Conservation (phyloP, 1,140 invertebrate genomes). For the Formica selysi region DNA sequence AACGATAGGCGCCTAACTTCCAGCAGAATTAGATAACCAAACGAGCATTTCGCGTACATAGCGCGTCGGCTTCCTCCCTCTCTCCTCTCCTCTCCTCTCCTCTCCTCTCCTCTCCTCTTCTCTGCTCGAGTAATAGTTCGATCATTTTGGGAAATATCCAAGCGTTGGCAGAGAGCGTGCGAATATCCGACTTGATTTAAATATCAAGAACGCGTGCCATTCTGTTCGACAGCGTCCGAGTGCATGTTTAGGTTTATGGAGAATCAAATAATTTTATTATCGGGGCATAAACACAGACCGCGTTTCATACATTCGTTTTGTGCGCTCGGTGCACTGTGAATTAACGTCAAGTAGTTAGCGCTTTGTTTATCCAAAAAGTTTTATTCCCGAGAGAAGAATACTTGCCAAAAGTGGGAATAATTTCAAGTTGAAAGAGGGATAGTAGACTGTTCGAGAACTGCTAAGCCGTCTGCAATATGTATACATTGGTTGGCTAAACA, state of each 20-base stretch:
- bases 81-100: too few relatives aligned
- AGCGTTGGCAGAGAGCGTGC: too few relatives aligned
- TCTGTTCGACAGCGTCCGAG: background rate
- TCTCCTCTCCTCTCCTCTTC: too few relatives aligned
- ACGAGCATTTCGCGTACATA: slow-evolving; percentile 43
- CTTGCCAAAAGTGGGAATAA: slow-evolving; percentile 16
- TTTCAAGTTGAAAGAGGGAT: slow-evolving; percentile 21
- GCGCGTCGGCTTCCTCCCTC: too few relatives aligned
- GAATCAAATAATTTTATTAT: slow-evolving; percentile 1
- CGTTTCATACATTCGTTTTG: background rate
- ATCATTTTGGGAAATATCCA: too few relatives aligned
- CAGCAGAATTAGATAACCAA: slow-evolving; percentile 61
- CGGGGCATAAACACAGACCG: background rate
- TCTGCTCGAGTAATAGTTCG: too few relatives aligned
- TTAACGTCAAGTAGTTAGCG: background rate
- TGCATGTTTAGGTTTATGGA: background rate
- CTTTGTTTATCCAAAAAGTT: background rate
- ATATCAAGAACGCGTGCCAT: slow-evolving; percentile 13
- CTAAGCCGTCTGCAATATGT: slow-evolving; percentile 31
- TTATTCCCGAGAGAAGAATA: background rate
- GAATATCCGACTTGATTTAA: slow-evolving; percentile 5
- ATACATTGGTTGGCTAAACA: slow-evolving; percentile 50
- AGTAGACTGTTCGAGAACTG: slow-evolving; percentile 22
- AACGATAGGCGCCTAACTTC: slow-evolving; percentile 56
- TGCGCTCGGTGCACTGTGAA: background rate